Conservation (phyloP, 2,888 invertebrate genomes). For the Mechanitis messenoides region DNA sequence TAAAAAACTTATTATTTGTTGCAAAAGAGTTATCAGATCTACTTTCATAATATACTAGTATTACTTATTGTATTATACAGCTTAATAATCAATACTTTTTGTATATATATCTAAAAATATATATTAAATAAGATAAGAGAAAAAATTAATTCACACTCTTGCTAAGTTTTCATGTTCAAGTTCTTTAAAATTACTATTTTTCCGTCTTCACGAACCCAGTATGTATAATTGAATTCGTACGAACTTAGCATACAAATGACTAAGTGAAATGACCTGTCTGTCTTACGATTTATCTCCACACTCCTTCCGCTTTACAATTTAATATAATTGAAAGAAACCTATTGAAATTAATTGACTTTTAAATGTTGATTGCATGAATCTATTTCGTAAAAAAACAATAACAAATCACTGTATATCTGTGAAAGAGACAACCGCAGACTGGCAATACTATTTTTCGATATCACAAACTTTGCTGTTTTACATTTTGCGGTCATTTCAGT, state of each 20-base stretch:
- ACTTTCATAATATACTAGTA: too few relatives aligned
- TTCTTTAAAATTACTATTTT: slow-evolving; percentile 11
- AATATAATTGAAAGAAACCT: too few relatives aligned
- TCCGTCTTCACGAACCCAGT: slow-evolving; percentile 12
- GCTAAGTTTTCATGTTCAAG: neutral
- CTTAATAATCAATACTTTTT: too few relatives aligned
- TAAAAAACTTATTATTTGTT: neutral
- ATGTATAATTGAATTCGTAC: slow-evolving; percentile 18
- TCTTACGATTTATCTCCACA: slow-evolving; percentile 10
- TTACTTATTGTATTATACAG: too few relatives aligned
- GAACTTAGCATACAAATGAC: slow-evolving; percentile 19
- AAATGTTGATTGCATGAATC: too few relatives aligned
- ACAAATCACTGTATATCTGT: too few relatives aligned
- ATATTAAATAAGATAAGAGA: too few relatives aligned
- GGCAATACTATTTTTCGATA: slow-evolving; percentile 29
- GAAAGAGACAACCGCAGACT: slow-evolving; percentile 22
- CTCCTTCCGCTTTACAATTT: too few relatives aligned
- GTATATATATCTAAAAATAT: too few relatives aligned
- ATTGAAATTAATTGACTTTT: too few relatives aligned
- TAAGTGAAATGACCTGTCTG: slow-evolving; percentile 4
- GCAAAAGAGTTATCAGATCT: neutral
- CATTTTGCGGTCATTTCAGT: slow-evolving; percentile 22
- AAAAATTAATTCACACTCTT: too few relatives aligned
- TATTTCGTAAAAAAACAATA: too few relatives aligned
- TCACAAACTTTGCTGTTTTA: slow-evolving; percentile 20